Evolutionary conservation across 2,113 vertebrate species (phyloP).

Genomic region (Smithornis capensis): DNA sequence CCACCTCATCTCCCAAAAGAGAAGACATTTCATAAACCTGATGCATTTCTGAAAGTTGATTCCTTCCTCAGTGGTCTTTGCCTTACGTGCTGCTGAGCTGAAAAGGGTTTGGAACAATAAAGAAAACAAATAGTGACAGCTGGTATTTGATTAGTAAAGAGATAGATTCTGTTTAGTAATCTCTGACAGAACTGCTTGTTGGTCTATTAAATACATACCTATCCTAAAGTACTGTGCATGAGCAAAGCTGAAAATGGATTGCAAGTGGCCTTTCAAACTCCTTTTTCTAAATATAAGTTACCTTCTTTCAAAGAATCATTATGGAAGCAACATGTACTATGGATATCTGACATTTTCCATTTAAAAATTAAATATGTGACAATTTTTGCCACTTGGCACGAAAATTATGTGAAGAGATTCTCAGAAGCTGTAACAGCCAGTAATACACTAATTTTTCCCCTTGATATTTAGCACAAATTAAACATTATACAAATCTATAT

Average conservation of each 20-base stretch:
- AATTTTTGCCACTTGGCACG: not conserved
- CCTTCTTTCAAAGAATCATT: not conserved
- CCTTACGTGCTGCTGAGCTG: not conserved
- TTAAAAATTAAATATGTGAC: not conserved
- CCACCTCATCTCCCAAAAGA: not conserved
- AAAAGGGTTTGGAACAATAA: not conserved
- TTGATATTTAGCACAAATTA: not conserved
- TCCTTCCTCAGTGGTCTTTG: not conserved
- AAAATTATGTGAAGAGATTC: not conserved
- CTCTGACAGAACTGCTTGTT: not conserved
- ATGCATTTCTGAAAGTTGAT: slow-evolving; percentile 2
- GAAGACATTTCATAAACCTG: not conserved
- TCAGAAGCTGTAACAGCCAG: not conserved
- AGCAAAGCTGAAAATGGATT: not conserved
- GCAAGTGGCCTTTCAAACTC: not conserved
- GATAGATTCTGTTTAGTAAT: not conserved
- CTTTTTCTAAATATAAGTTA: not conserved
- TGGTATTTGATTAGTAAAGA: not conserved
- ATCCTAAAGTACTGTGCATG: not conserved
- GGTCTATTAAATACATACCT: not conserved
- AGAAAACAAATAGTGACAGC: not conserved
- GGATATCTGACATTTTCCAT: not conserved
- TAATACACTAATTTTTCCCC: not conserved
- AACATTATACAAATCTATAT: not conserved
- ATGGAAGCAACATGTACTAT: rapidly evolving